Evolutionary conservation across 2,888 invertebrate species (phyloP).

Genomic region (Rotaria magnacalcarata): DNA sequence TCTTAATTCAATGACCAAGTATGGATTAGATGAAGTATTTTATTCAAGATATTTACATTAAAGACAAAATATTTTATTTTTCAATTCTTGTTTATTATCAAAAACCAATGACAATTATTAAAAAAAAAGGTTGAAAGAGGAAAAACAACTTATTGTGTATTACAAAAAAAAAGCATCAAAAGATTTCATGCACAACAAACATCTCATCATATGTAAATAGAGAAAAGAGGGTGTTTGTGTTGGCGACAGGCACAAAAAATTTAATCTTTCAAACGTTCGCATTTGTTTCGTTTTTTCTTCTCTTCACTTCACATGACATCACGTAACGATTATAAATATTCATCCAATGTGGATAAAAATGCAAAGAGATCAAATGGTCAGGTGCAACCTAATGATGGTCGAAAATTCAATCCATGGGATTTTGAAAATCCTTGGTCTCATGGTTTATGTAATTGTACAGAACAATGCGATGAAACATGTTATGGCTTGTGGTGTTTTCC

Average conservation of each 20-base stretch:
- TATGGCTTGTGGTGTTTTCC: neutral
- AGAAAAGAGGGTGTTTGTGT: neutral
- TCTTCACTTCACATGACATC: neutral
- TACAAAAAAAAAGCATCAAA: neutral
- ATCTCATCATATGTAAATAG: neutral
- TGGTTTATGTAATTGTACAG: neutral
- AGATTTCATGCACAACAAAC: conserved; percentile 6
- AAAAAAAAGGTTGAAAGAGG: neutral
- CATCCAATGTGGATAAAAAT: neutral
- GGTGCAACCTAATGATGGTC: neutral
- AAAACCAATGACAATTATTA: neutral
- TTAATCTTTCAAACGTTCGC: neutral
- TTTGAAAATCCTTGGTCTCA: conserved; percentile 30
- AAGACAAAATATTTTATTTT: neutral
- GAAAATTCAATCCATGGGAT: conserved; percentile 9
- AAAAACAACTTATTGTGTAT: neutral
- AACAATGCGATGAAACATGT: conserved; percentile 15
- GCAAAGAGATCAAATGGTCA: neutral
- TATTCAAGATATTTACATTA: no score
- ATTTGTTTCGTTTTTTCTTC: neutral
- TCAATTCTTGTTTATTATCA: neutral
- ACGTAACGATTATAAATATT: neutral
- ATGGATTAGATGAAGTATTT: no score
- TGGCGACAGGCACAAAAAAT: neutral
- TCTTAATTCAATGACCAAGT: no score